Evolutionary conservation across 2,888 invertebrate species (phyloP), one percentile per base, ranked within the genome.

Genomic region (Drosophila neonasuta): DNA sequence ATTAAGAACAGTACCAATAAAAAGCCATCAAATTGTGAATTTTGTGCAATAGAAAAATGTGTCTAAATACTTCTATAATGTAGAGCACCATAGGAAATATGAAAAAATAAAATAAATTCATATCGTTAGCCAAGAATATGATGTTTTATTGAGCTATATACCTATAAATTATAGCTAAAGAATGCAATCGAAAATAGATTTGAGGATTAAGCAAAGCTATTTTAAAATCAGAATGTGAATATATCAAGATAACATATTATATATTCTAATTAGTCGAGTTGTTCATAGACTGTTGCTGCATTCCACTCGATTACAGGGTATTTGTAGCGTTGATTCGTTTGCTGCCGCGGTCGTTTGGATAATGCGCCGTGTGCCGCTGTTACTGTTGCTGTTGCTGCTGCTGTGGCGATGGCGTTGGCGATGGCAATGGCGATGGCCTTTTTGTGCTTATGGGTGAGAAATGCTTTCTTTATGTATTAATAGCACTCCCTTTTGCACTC

Each of bases 401-500:
- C 15, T 60, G 46, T 4, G 56, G 50, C 41, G 15, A 20, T 29
- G 34, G 45, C 42, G 56, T 13, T 32, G 45, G n/a, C 20, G 32
- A 24, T 41, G 20, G 24, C 49, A 13, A 46, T 72, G 80, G 69
- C 77, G 79, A 80, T 82, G 80, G 80, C 80, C 83, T 79, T 75
- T 82, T 79, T 75, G 79, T 75, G 83, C 80, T 81, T 81, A 81
- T 81, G 80, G 80, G 77, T 77, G 80, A 79, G 80, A 80, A 81
- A 81, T 81, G 80, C 80, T 79, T 81, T 81, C 80, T 81, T 81
- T 81, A 81, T 82, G 80, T 81, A 81, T 82, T 81, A 80, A 82
- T 81, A 81, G 80, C 66, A 79, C 77, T 79, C 80, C 83, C 83
- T 82, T 82, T 64, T 69, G 77, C 77, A 77, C 80, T 82, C 72